A percentile compares a stretch with the other conserved stretches of the same genome.
phyloP scores from a whole-genome alignment of 2,797 vertebrate species.

The Poeciliopsis paucimaculata region DNA sequence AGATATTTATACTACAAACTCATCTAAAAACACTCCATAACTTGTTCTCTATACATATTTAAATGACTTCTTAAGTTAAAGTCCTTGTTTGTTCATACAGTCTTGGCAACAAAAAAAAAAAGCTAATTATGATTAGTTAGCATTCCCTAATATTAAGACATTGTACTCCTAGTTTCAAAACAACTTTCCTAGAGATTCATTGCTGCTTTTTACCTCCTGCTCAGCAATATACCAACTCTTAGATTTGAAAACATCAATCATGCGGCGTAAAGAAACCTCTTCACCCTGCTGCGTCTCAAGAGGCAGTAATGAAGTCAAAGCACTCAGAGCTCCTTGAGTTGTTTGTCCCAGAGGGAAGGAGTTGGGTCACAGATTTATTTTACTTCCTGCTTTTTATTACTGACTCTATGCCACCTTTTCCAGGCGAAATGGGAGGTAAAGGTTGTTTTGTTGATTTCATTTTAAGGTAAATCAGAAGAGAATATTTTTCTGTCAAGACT shows the following conservation, averaged over 20 bases:
- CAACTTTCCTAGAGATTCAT: slow-evolving; percentile 15
- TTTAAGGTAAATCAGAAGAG: background rate
- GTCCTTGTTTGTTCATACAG: too few relatives aligned
- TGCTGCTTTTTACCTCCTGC: slow-evolving; percentile 14
- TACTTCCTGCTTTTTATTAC: slow-evolving; percentile 6
- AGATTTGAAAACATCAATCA: slow-evolving; percentile 42
- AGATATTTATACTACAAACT: too few relatives aligned
- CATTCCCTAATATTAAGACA: background rate
- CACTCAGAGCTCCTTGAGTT: slow-evolving; percentile 11
- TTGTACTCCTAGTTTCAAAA: background rate
- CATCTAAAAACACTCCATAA: too few relatives aligned
- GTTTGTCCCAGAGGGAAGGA: slow-evolving; percentile 9
- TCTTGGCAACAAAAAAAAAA: background rate
- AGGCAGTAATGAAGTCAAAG: slow-evolving; percentile 47
- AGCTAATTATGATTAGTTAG: background rate
- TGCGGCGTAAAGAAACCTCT: slow-evolving; percentile 28
- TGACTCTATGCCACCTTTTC: slow-evolving; percentile 1
- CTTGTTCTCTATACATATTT: background rate
- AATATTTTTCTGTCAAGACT: background rate
- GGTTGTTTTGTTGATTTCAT: background rate
- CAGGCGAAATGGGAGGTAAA: background rate
- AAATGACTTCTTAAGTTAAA: background rate
- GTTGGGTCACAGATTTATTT: background rate
- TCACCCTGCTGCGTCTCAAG: slow-evolving; percentile 16
- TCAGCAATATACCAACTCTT: slow-evolving; percentile 1